Conservation (phyloP, 2,113 vertebrate genomes). For the Sturnira hondurensis region DNA sequence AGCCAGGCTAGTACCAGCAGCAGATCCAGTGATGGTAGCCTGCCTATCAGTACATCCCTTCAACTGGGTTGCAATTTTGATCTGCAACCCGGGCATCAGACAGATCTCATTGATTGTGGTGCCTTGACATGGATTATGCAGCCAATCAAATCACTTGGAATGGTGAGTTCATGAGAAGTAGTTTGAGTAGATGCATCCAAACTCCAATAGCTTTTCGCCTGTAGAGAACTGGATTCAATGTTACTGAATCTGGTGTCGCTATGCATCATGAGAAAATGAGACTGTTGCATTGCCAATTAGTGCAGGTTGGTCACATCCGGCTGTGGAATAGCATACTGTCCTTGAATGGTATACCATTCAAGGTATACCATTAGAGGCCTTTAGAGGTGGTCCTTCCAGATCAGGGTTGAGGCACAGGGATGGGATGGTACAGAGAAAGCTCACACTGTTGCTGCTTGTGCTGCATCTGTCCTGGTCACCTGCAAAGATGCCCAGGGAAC, state of each 20-base stretch:
- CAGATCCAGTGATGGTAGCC: too few relatives aligned
- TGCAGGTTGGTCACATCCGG: conserved; percentile 83
- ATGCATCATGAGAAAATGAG: neutral
- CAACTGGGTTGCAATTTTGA: too few relatives aligned
- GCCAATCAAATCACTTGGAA: conserved; percentile 89
- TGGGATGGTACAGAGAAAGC: conserved; percentile 84
- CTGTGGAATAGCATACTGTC: conserved; percentile 99
- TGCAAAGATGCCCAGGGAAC: neutral
- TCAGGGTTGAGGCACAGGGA: conserved; percentile 87
- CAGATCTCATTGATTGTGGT: neutral
- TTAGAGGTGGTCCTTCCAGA: conserved; percentile 86
- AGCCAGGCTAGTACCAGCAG: too few relatives aligned
- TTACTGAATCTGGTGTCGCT: neutral
- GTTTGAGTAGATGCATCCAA: conserved; percentile 96
- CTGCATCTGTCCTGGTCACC: conserved; percentile 83
- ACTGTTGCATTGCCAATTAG: neutral
- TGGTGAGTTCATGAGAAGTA: conserved; percentile 99
- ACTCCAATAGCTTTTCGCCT: conserved; percentile 72
- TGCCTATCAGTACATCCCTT: too few relatives aligned
- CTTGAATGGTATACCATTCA: conserved; percentile 99
- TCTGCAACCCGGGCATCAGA: too few relatives aligned
- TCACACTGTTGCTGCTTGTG: conserved; percentile 83
- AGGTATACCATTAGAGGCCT: too few relatives aligned
- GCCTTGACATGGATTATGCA: neutral
- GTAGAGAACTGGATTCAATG: neutral